phyloP scores from a whole-genome alignment of 35 echinoderm and acorn worm genomes.

The Chiridota heheva region DNA sequence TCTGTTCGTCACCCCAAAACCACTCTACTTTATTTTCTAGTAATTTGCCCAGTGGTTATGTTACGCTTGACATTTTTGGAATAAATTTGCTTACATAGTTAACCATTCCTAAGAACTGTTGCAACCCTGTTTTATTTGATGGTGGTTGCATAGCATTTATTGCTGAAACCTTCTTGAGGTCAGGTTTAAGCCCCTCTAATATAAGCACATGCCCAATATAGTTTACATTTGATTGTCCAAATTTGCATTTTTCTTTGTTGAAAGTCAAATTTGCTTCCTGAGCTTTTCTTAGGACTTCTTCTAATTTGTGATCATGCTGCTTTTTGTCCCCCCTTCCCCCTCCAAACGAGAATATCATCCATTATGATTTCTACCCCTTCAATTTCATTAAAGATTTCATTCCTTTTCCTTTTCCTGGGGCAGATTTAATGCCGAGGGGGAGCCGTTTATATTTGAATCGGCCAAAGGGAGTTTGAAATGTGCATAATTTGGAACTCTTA shows the following conservation, averaged over 20 bases:
- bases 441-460: constrained; percentile 13
- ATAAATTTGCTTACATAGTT: constrained; percentile 7
- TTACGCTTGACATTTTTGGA: constrained; percentile 5
- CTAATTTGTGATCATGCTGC: neutral
- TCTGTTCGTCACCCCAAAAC: neutral
- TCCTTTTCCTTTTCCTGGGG: constrained; percentile 20
- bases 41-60: constrained; percentile 6
- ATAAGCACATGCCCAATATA: neutral
- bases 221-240: neutral
- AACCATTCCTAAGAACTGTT: neutral
- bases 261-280: neutral
- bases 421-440: constrained; percentile 33
- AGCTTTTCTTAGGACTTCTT: neutral
- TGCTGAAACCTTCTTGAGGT: too few relatives aligned
- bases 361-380: constrained; percentile 1
- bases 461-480: constrained; percentile 30
- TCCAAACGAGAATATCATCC: constrained; percentile 36
- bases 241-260: constrained; percentile 11
- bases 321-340: neutral
- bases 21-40: neutral
- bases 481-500: neutral
- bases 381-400: constrained; percentile 5
- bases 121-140: too few relatives aligned
- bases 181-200: constrained; percentile 2
- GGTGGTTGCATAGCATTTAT: too few relatives aligned